Base-by-base conservation (phyloP, 2,113 vertebrate genomes). In the Cisticola juncidis region DNA sequence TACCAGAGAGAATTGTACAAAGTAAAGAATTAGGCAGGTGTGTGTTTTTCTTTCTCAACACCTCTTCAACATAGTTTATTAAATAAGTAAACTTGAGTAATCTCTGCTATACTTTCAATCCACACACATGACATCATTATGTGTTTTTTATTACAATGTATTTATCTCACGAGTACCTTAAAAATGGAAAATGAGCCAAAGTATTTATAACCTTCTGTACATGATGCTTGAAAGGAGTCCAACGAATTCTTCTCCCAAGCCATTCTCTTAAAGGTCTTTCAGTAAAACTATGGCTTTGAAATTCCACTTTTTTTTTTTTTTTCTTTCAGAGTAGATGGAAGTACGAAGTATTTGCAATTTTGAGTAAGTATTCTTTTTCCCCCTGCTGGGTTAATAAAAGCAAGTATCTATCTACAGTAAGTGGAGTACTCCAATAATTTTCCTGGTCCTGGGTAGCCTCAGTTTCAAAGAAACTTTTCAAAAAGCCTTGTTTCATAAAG, bases 381-480 rank as follows among this genome's bases (percentile, higher is more conserved):
- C n/a, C 54, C 57, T 71, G 40, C 62, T 82, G 26, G 9, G 91
- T 90, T 83, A 90, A 88, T 95, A 86, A 78, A 92, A 92, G 36
- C n/a, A 81, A 89, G 40, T 25, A 33, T 40, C 64, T 93, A 47
- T 57, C 51, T 95, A 42, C 85, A 61, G 40, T 56, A 74, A 87
- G 57, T 60, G 70, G 65, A 92, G 64, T 94, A 72, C 65, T 62
- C 56, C 33, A 78, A 26, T 87, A 83, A 31, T 92, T 97, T 91
- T 50, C 70, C 90, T 92, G 70, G 44, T 94, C 42, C 65, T 76
- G 33, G 25, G 25, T 77, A 94, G 86, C 64, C 89, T 97, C 76
- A 61, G 90, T 96, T 96, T 93, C 40, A 24, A 95, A 97, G 81
- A 94, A 92, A 96, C 61, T 69, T 96, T 94, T 90, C 69, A 53